A percentile compares a stretch with the other conserved stretches of the same genome.
Conservation (phyloP, 37 sponge, comb jelly and placozoan genomes). For the Geodia barretti region DNA sequence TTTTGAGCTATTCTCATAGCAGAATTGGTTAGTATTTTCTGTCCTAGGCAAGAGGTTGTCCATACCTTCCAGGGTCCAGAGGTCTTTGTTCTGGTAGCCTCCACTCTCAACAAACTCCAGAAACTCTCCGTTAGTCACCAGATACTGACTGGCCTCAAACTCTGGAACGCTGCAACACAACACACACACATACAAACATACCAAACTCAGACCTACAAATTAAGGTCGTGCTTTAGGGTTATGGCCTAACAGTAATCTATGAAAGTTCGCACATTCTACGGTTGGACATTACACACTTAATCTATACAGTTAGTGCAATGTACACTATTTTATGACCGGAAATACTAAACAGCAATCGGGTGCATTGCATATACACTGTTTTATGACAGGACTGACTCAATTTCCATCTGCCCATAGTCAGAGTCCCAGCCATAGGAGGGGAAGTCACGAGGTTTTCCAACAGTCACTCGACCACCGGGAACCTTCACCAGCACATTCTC, state of each 20-base stretch:
- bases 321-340: too few relatives aligned
- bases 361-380: not conserved
- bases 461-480: conserved; percentile 32
- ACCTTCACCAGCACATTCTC: conserved; percentile 53
- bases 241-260: too few relatives aligned
- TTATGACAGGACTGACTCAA: not conserved
- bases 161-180: conserved; percentile 56
- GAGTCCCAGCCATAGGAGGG: conserved; percentile 89
- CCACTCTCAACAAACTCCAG: conserved; percentile 73
- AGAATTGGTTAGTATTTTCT: not conserved
- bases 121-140: conserved; percentile 75
- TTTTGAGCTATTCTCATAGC: not conserved
- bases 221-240: not conserved
- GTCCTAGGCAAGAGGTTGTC: not conserved
- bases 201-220: not conserved
- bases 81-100: conserved; percentile 60
- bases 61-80: conserved; percentile 79
- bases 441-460: conserved; percentile 75
- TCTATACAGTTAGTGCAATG: not conserved
- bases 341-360: not conserved
- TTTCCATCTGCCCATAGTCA: conserved; percentile 54
- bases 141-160: conserved; percentile 76
- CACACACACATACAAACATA: not conserved
- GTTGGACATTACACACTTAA: not conserved
- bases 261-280: too few relatives aligned